Evolutionary conservation across 1,140 invertebrate species (phyloP).

Genomic region (Eueides isabella): DNA sequence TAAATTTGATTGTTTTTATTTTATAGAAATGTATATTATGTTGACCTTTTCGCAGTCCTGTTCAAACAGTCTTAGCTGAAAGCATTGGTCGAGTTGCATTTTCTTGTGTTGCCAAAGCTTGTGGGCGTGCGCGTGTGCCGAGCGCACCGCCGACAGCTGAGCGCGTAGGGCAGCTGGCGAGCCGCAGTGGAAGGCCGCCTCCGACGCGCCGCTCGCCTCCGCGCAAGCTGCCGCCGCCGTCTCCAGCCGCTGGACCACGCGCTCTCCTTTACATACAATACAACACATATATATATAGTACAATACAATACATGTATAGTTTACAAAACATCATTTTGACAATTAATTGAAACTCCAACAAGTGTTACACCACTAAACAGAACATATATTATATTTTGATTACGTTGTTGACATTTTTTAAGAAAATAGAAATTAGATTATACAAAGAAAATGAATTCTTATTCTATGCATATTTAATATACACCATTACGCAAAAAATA

Average conservation of each 20-base stretch:
- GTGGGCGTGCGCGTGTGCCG: conserved; percentile 93
- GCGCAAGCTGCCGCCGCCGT: conserved; percentile 66
- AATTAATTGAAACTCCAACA: no score
- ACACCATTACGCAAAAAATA: no score
- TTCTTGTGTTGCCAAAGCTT: conserved; percentile 97
- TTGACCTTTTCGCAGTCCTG: conserved; percentile 97
- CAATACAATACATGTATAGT: no score
- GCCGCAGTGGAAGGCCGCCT: conserved; percentile 78
- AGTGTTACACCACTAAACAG: no score
- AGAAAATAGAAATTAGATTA: no score
- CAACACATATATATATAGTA: not conserved
- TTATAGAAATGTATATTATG: no score
- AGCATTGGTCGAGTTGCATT: conserved; percentile 96
- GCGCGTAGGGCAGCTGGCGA: conserved; percentile 67
- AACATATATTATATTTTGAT: no score
- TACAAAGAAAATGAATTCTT: no score
- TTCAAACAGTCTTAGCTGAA: conserved; percentile 97
- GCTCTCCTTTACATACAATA: conserved; percentile 68
- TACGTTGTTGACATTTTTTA: no score
- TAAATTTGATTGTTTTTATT: no score
- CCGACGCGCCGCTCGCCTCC: conserved; percentile 74
- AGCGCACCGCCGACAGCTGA: conserved; percentile 83
- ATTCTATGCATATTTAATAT: no score
- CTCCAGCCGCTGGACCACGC: conserved; percentile 79
- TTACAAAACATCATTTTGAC: no score